Base-by-base conservation (phyloP, 2,113 vertebrate species). In the Triplophysa rosa region DNA sequence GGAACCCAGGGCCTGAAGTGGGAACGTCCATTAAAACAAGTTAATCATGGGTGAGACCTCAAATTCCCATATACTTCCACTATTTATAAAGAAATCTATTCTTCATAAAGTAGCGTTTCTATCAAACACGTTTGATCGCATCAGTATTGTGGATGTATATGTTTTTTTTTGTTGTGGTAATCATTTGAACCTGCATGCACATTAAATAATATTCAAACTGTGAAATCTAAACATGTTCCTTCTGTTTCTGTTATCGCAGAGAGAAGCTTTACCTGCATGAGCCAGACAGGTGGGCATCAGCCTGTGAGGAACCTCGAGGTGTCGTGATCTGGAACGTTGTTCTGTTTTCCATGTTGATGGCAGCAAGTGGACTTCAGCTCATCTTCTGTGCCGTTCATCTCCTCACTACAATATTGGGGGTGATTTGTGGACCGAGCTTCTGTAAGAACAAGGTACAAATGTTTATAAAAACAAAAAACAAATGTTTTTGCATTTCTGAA, bases 311-410 rank as follows among this genome's bases (percentile, higher is more conserved):
- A 63, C 93, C 93, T 0, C 40, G 1, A 0, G 75, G 52, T 0
- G 90, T 93, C 66, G 91, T 94, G 0, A 68, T 82, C 63, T 94
- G 93, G 93, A 93, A 94, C 4, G 3, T 88, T 5, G 82, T 84
- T 24, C 90, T 94, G 56, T 94, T 94, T 49, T 78, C 84, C 3
- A 62, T 92, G 12, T 86, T 92, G 77, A 88, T 87, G 24, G 77
- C 33, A 0, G 33, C 76, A 80, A 92, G 90, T 4, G 85, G 75
- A 1, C 84, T 91, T 58, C 89, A 93, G 84, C 62, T 63, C 0
- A 0, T 92, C 12, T 85, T 94, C 12, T 92, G 92, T 77, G 52
- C 29, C 0, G 67, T 82, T 24, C 92, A 92, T 65, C 11, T 89
- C 23, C 13, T 94, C 29, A 91, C 90, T 73, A 21, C 87, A 0